phyloP scores from a whole-genome alignment of 1,140 invertebrate species.

The Bactericera cockerelli region DNA sequence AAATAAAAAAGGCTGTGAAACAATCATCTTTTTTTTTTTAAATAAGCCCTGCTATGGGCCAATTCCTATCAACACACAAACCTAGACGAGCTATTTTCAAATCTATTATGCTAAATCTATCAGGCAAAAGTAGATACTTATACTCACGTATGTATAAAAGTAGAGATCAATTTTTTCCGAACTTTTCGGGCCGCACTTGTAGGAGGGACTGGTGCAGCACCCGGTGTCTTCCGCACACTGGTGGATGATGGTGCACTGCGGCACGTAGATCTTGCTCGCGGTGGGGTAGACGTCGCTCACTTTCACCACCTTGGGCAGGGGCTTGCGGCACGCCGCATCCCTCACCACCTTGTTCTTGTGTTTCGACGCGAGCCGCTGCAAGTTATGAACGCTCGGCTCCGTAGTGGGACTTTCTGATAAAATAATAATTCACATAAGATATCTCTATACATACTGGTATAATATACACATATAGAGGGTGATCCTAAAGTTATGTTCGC shows the following conservation, averaged over 20 bases:
- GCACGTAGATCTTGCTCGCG: constrained; percentile 48
- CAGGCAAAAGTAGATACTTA: too few relatives aligned
- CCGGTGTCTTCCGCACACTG: constrained; percentile 61
- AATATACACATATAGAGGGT: too few relatives aligned
- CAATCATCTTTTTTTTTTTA: too few relatives aligned
- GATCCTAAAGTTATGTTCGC: too few relatives aligned
- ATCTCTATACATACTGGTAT: too few relatives aligned
- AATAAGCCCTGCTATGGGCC: too few relatives aligned
- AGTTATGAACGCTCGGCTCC: neutral
- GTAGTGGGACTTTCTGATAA: neutral
- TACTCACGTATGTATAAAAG: constrained; percentile 47
- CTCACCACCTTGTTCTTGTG: constrained; percentile 38
- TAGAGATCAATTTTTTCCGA: constrained; percentile 44
- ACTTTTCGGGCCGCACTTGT: constrained; percentile 48
- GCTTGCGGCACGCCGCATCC: constrained; percentile 43
- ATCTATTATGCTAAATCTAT: too few relatives aligned
- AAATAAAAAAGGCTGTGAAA: too few relatives aligned
- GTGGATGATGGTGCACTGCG: constrained; percentile 55
- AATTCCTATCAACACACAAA: too few relatives aligned
- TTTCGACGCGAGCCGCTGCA: constrained; percentile 30
- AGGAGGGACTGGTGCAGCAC: constrained; percentile 43
- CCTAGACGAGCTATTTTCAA: too few relatives aligned
- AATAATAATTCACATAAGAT: too few relatives aligned
- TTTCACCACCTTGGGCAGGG: constrained; percentile 41
- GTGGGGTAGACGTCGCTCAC: constrained; percentile 46